A percentile compares a stretch with the other conserved stretches of the same genome.
Evolutionary conservation across 2,888 invertebrate genomes (phyloP).

Genomic region (Allolobophora icterica): DNA sequence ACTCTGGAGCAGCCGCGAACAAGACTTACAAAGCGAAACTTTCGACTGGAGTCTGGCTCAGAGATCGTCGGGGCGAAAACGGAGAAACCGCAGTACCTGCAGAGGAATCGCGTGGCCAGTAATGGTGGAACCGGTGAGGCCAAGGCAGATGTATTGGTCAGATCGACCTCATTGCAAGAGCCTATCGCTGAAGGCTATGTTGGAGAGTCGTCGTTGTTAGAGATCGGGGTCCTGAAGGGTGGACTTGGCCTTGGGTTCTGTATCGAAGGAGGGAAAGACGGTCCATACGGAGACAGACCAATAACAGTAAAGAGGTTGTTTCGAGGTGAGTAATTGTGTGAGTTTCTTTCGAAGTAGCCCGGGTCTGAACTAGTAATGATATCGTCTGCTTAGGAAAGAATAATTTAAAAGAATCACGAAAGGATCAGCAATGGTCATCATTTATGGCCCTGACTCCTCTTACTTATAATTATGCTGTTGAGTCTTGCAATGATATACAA

Average conservation of each 20-base stretch:
- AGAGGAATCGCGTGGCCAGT: neutral
- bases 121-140: neutral
- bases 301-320: conserved; percentile 90
- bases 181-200: neutral
- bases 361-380: too few relatives aligned
- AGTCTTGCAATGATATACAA: too few relatives aligned
- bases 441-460: too few relatives aligned
- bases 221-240: conserved; percentile 75
- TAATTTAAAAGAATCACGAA: too few relatives aligned
- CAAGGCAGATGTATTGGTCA: neutral
- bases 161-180: neutral
- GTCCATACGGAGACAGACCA: conserved; percentile 85
- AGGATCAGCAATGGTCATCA: too few relatives aligned
- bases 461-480: too few relatives aligned
- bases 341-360: neutral
- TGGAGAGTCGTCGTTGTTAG: conserved; percentile 43
- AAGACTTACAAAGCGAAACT: neutral
- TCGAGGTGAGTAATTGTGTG: conserved; percentile 73
- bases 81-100: neutral
- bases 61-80: neutral
- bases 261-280: conserved; percentile 89
- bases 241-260: conserved; percentile 87
- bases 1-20: neutral
- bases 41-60: neutral
- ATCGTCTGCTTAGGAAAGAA: too few relatives aligned